These are phyloP conservation scores for Pterocles gutturalis DNA, from an alignment of 2,113 vertebrate genomes.

Conservation along the genomic window DNA sequence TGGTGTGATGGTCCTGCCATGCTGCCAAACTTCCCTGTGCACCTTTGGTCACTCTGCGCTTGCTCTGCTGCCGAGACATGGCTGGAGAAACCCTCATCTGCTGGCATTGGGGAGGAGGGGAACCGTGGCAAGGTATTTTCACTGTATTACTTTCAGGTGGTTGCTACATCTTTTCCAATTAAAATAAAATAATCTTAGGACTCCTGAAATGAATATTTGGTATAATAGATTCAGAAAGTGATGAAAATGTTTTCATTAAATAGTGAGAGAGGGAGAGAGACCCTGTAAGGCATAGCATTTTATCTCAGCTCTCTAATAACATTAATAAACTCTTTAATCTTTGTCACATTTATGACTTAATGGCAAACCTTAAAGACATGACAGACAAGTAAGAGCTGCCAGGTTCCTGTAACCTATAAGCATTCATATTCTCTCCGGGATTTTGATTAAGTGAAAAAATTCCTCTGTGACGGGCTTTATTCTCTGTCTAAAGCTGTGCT, in stretches of 20 bases:
- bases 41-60: not conserved
- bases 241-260: constrained; percentile 85
- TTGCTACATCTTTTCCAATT: constrained; percentile 77
- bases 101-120: rapidly evolving
- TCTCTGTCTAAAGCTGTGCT: not conserved
- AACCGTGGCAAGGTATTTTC: not conserved
- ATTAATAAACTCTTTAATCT: constrained; percentile 85
- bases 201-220: constrained; percentile 76
- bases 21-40: not conserved
- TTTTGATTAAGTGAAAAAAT: constrained; percentile 48
- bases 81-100: not conserved
- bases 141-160: constrained; percentile 67
- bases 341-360: constrained; percentile 80
- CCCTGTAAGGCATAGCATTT: constrained; percentile 81
- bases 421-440: not conserved
- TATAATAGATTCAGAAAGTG: constrained; percentile 78
- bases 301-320: constrained; percentile 80
- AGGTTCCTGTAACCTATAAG: constrained; percentile 62
- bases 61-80: rapidly evolving
- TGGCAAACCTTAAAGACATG: constrained; percentile 76
- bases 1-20: rapidly evolving
- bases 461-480: not conserved
- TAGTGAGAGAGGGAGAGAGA: constrained; percentile 65
- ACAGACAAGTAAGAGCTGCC: constrained; percentile 66
- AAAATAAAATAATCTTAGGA: constrained; percentile 78